These are phyloP conservation scores for Drosophila subpulchrella DNA, from an alignment of 1,140 invertebrate species.

Conservation along the genomic window DNA sequence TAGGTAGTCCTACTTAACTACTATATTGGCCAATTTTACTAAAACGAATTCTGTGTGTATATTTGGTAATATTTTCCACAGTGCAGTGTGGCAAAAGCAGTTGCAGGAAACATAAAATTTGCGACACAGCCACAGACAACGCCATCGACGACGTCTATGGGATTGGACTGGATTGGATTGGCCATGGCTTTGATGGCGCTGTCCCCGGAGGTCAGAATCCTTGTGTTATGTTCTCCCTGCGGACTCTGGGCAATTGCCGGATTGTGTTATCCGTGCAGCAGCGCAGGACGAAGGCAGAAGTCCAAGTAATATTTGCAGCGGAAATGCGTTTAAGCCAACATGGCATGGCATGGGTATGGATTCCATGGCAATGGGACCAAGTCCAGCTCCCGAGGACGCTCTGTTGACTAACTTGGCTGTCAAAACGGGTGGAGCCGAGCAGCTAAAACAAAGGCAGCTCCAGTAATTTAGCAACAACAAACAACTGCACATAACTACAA, in stretches of 20 bases:
- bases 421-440: conserved; percentile 58
- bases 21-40: too few species aligned
- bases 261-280: conserved; percentile 35
- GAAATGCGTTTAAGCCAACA: conserved; percentile 74
- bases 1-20: too few species aligned
- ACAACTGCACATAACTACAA: conserved; percentile 69
- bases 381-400: conserved; percentile 30
- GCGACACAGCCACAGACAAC: conserved; percentile 40
- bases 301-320: conserved; percentile 64
- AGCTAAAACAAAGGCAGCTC: conserved; percentile 58
- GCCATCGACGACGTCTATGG: conserved; percentile 42
- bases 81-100: conserved; percentile 11
- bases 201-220: conserved; percentile 25
- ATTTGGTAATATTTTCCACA: background rate
- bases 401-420: conserved; percentile 71
- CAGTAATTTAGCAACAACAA: conserved; percentile 76
- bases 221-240: conserved; percentile 26
- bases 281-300: conserved; percentile 30
- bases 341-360: conserved; percentile 7
- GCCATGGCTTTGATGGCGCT: conserved; percentile 28
- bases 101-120: conserved; percentile 56
- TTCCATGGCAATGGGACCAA: background rate
- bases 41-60: background rate
- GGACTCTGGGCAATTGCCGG: conserved; percentile 32
- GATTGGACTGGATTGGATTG: conserved; percentile 19